A percentile compares a stretch with the other conserved stretches of the same genome.
Evolutionary conservation across 2,797 vertebrate species (phyloP).

Genomic region (Dermochelys coriacea): DNA sequence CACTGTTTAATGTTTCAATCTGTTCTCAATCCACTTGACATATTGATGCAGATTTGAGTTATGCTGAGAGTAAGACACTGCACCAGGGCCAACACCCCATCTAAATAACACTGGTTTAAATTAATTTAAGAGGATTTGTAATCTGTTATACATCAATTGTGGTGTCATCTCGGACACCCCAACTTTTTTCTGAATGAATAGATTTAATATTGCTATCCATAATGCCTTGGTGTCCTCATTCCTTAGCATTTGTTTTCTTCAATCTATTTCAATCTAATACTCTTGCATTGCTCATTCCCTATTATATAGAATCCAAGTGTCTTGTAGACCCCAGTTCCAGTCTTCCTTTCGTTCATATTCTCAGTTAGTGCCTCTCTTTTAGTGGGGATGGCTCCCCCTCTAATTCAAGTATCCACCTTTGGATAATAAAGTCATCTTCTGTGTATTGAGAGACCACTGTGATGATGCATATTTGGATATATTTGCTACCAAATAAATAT

Average conservation of each 20-base stretch:
- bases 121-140: neutral
- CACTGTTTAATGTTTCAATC: neutral
- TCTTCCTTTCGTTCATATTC: neutral
- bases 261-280: neutral
- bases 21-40: slow-evolving; percentile 59
- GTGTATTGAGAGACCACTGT: neutral
- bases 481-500: neutral
- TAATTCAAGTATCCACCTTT: neutral
- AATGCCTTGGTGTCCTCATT: neutral
- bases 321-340: neutral
- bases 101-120: slow-evolving; percentile 31
- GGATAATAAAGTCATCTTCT: neutral
- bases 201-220: neutral
- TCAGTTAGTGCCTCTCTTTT: neutral
- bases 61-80: slow-evolving; percentile 31
- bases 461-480: neutral
- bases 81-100: neutral
- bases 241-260: neutral
- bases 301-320: neutral
- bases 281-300: neutral
- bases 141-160: neutral
- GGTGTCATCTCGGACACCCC: neutral
- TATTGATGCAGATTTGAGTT: slow-evolving; percentile 45
- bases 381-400: neutral
- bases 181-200: neutral